Conservation (phyloP, 1,140 invertebrate genomes). For the Ceratosolen solmsi region DNA sequence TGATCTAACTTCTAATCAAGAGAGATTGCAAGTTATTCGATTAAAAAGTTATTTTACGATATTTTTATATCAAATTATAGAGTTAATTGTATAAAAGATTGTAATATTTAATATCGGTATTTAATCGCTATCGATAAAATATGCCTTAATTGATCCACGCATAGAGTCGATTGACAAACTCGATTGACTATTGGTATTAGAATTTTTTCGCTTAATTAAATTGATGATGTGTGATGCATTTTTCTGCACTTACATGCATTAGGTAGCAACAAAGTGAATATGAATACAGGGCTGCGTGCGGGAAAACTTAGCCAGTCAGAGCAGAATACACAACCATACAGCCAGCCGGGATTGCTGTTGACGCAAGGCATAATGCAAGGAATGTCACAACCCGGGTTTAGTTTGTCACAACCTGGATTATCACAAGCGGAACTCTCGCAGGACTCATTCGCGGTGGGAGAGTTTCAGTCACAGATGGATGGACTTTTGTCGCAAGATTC, state of each 20-base stretch:
- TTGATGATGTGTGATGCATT: neutral
- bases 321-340: constrained; percentile 77
- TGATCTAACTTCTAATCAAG: too few species aligned
- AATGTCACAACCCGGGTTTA: constrained; percentile 82
- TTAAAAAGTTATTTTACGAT: too few species aligned
- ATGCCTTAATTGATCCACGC: too few species aligned
- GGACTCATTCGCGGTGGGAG: constrained; percentile 88
- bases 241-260: neutral
- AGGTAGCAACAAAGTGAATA: constrained; percentile 37
- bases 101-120: too few species aligned
- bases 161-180: neutral
- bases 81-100: too few species aligned
- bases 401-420: constrained; percentile 78
- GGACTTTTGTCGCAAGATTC: constrained; percentile 95
- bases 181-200: too few species aligned
- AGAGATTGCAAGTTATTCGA: too few species aligned
- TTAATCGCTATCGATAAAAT: too few species aligned
- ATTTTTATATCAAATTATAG: too few species aligned
- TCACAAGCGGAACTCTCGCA: constrained; percentile 88
- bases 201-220: neutral
- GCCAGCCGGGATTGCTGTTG: constrained; percentile 76
- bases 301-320: constrained; percentile 69
- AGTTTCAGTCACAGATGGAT: constrained; percentile 95
- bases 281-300: constrained; percentile 58
- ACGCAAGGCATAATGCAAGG: constrained; percentile 82